Conservation (phyloP, 2,113 vertebrate species). For the Rattus norvegicus region GRCr8 NC_086027.1:119402501-119403000, state of each 20-base stretch:
- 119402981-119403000: not conserved
- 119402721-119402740: not conserved
- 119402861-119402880: not conserved
- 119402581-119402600: not conserved
- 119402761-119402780: slow-evolving; percentile 2
- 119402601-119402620: not conserved
- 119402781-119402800: not conserved
- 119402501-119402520: not conserved
- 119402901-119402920: not conserved
- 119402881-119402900: not conserved
- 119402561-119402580: not conserved
- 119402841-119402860: not conserved
- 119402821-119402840: not conserved
- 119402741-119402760: not conserved
- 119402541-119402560: slow-evolving; percentile 29
- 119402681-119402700: slow-evolving; percentile 20
- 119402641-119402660: slow-evolving; percentile 41
- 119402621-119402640: slow-evolving; percentile 18
- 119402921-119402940: not conserved
- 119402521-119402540: slow-evolving; percentile 10
- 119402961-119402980: too few species aligned
- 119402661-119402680: not conserved
- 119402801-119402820: slow-evolving; percentile 35
- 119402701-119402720: not conserved
- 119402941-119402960: not conserved